phyloP scores from a whole-genome alignment of 2,797 vertebrate genomes.

The Phrynocephalus guinanensis region DNA sequence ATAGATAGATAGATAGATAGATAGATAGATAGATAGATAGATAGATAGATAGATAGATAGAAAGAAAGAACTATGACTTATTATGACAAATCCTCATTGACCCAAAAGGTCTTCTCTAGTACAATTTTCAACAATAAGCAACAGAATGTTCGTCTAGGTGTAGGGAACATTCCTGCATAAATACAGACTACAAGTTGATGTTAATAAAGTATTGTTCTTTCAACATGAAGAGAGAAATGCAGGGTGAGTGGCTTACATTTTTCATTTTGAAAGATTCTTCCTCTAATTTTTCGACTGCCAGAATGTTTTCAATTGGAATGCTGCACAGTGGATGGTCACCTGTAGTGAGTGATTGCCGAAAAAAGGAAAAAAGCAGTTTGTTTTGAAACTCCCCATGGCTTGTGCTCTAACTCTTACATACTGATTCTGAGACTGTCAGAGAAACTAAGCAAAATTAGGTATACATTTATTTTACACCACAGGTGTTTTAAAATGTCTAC shows the following conservation, averaged over 20 bases:
- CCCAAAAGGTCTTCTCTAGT: too few relatives aligned
- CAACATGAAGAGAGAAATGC: conserved; percentile 43
- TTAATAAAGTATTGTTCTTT: conserved; percentile 34
- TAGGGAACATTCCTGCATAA: neutral
- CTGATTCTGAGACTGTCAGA: neutral
- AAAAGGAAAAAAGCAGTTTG: conserved; percentile 33
- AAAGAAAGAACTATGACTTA: too few relatives aligned
- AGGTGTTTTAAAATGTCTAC: neutral
- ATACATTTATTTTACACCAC: neutral
- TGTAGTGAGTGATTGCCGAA: conserved; percentile 68
- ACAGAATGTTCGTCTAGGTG: neutral
- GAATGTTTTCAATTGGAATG: conserved; percentile 98
- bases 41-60: too few relatives aligned
- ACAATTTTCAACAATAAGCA: too few relatives aligned
- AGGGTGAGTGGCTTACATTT: conserved; percentile 86
- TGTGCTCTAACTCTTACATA: conserved; percentile 32
- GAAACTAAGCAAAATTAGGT: neutral
- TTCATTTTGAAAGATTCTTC: conserved; percentile 99
- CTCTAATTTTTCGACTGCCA: conserved; percentile 95
- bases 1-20: too few relatives aligned
- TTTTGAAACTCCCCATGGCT: conserved; percentile 28
- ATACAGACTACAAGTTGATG: neutral
- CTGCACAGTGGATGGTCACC: conserved; percentile 94
- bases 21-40: too few relatives aligned
- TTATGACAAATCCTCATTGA: too few relatives aligned